A percentile compares a stretch with the other conserved stretches of the same genome.
Evolutionary conservation across 2,113 vertebrate species (phyloP).

Genomic region (Cyprinus carpio): DNA sequence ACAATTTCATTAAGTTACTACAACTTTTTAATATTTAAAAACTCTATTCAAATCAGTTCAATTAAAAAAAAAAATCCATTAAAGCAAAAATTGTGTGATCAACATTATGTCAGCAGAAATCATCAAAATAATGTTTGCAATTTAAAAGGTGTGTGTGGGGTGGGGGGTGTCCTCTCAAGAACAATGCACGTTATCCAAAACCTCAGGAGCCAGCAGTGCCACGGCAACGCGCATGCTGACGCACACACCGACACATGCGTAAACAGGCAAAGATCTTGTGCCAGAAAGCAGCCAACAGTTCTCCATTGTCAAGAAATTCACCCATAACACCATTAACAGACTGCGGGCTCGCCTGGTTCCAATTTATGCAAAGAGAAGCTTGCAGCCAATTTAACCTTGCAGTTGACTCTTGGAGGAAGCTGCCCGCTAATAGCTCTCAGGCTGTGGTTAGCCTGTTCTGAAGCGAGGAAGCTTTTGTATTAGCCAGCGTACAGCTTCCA

Average conservation of each 20-base stretch:
- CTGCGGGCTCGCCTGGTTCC: slow-evolving; percentile 71
- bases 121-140: too few species aligned
- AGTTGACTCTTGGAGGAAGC: slow-evolving; percentile 62
- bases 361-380: slow-evolving; percentile 68
- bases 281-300: slow-evolving; percentile 69
- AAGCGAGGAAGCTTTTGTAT: slow-evolving; percentile 67
- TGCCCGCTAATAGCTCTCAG: slow-evolving; percentile 71
- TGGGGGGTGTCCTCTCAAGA: neutral
- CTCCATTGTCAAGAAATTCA: slow-evolving; percentile 73
- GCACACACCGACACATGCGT: slow-evolving; percentile 49
- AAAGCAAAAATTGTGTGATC: too few species aligned
- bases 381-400: slow-evolving; percentile 61
- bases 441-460: slow-evolving; percentile 72
- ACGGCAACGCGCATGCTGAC: neutral
- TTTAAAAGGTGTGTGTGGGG: too few species aligned
- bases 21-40: too few species aligned
- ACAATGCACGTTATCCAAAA: neutral
- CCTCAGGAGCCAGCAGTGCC: neutral
- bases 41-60: too few species aligned
- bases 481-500: slow-evolving; percentile 66
- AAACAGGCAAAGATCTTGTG: slow-evolving; percentile 47
- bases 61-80: too few species aligned
- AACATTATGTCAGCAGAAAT: too few species aligned
- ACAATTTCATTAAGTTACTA: too few species aligned
- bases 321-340: slow-evolving; percentile 71